These are phyloP conservation scores for Tympanoctomys barrerae DNA, from an alignment of 2,797 vertebrate species.

Conservation along the genomic window DNA sequence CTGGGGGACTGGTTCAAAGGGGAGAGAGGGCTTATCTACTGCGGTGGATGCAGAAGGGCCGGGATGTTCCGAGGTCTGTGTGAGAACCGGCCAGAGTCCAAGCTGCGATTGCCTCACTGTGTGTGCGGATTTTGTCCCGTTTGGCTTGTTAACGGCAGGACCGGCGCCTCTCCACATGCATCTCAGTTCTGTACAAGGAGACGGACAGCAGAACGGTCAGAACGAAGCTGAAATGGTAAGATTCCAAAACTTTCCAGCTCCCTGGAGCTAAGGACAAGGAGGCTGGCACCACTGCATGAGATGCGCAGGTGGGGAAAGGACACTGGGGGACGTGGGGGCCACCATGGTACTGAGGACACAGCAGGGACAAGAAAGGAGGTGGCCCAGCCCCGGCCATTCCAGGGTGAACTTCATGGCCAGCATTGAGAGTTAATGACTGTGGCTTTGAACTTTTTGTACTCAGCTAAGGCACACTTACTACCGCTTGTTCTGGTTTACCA, in stretches of 20 bases:
- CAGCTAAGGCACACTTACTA: neutral
- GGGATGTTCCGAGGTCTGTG: neutral
- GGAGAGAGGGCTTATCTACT: neutral
- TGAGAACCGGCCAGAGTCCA: neutral
- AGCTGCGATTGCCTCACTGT: neutral
- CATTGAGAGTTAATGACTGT: neutral
- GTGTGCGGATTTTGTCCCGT: rapidly evolving
- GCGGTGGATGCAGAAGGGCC: neutral
- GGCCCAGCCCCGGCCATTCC: rapidly evolving
- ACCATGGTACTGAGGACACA: rapidly evolving
- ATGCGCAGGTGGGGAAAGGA: rapidly evolving
- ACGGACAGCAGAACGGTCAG: neutral
- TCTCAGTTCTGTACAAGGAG: neutral
- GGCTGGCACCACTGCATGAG: rapidly evolving
- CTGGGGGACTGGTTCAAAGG: neutral
- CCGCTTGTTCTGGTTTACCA: neutral
- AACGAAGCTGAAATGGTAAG: neutral
- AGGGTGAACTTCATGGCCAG: neutral
- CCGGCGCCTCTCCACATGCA: neutral
- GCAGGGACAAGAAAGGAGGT: rapidly evolving
- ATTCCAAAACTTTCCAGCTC: neutral
- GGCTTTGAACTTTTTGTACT: neutral
- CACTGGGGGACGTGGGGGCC: neutral
- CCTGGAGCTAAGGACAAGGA: neutral
- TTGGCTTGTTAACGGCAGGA: neutral